Evolutionary conservation across 2,797 vertebrate species (phyloP).

Genomic region (Dallia pectoralis): DNA sequence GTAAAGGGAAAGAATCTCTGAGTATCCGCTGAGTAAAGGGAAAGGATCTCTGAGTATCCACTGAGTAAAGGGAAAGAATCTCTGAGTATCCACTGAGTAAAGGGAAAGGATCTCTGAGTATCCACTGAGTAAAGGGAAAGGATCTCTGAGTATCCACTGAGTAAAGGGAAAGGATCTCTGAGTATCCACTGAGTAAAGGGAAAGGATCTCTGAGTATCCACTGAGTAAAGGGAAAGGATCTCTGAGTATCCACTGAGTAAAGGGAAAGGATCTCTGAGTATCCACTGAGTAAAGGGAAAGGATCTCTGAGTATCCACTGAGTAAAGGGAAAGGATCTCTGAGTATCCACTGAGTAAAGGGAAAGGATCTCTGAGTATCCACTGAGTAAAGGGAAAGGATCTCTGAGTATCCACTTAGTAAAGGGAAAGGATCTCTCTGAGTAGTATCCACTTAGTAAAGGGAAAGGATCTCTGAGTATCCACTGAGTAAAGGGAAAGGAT

Average conservation of each 20-base stretch:
- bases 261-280: conserved; percentile 29
- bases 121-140: conserved; percentile 15
- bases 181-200: conserved; percentile 17
- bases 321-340: conserved; percentile 27
- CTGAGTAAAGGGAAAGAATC: conserved; percentile 24
- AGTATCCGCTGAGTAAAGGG: conserved; percentile 17
- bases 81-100: conserved; percentile 17
- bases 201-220: conserved; percentile 26
- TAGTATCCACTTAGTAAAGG: conserved; percentile 17
- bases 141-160: conserved; percentile 19
- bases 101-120: conserved; percentile 29
- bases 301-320: conserved; percentile 19
- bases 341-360: conserved; percentile 17
- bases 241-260: conserved; percentile 17
- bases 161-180: conserved; percentile 27
- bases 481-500: conserved; percentile 24
- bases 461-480: conserved; percentile 27
- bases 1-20: conserved; percentile 27
- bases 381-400: conserved; percentile 23
- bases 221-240: conserved; percentile 23
- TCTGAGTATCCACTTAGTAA: conserved; percentile 17
- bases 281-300: conserved; percentile 15
- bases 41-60: conserved; percentile 26
- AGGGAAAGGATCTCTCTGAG: conserved; percentile 25
- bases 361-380: conserved; percentile 26